phyloP scores from a whole-genome alignment of 2,113 vertebrate genomes.

The Mungos mungo region DNA sequence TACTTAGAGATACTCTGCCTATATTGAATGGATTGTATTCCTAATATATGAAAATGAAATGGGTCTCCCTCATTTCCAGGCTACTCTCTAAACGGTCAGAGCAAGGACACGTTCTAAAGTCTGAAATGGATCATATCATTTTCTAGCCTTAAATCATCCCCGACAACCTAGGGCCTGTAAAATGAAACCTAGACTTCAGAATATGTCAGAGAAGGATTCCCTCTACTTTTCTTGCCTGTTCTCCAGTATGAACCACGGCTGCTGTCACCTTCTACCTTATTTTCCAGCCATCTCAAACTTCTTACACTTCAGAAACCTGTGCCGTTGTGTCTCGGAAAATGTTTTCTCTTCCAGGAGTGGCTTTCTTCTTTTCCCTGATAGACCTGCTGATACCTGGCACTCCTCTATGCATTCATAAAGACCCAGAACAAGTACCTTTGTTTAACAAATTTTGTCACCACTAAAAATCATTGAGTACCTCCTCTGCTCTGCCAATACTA shows the following conservation, averaged over 20 bases:
- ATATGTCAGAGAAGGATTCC: accelerated
- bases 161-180: background rate
- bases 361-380: background rate
- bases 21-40: background rate
- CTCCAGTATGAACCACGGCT: accelerated
- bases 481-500: background rate
- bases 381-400: too few relatives aligned
- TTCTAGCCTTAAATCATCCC: background rate
- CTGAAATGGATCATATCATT: background rate
- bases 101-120: background rate
- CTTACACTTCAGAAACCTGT: background rate
- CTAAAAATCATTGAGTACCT: background rate
- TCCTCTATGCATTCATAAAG: background rate
- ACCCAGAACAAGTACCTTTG: background rate
- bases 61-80: background rate
- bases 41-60: conserved; percentile 28
- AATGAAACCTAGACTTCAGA: background rate
- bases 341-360: background rate
- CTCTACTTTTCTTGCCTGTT: background rate
- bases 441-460: background rate
- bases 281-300: background rate
- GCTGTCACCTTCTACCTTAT: accelerated
- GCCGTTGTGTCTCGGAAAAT: background rate
- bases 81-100: background rate
- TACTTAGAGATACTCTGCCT: background rate